Conservation (phyloP, 2,888 invertebrate species). For the Heliconius hortense region DNA sequence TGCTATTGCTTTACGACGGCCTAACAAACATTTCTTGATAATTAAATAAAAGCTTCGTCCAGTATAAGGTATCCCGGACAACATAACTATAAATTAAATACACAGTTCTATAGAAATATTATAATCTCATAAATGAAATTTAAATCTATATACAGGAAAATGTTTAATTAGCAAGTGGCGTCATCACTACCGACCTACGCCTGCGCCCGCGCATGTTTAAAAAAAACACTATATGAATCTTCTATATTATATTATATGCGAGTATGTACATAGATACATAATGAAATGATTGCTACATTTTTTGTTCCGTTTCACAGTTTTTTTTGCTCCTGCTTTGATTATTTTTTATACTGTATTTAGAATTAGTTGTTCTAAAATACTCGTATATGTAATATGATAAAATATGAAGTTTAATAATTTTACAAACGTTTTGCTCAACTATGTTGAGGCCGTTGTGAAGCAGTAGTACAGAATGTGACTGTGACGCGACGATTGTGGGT, state of each 20-base stretch:
- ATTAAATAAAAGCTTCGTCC: too few relatives aligned
- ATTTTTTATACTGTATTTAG: neutral
- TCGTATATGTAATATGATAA: too few relatives aligned
- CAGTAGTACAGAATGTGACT: too few relatives aligned
- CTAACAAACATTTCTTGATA: neutral
- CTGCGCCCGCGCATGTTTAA: conserved; percentile 34
- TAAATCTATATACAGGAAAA: conserved; percentile 22
- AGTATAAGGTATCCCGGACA: neutral
- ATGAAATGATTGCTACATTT: conserved; percentile 29
- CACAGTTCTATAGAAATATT: conserved; percentile 8
- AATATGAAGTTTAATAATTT: too few relatives aligned
- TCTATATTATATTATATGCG: neutral
- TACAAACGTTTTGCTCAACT: too few relatives aligned
- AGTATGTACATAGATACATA: neutral
- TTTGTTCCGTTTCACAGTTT: conserved; percentile 27
- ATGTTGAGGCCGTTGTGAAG: too few relatives aligned
- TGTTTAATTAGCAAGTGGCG: conserved; percentile 49
- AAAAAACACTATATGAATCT: conserved; percentile 37
- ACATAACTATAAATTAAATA: neutral
- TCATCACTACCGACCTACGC: conserved; percentile 51
- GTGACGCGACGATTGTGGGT: too few relatives aligned
- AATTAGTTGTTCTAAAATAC: too few relatives aligned
- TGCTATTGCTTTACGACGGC: neutral
- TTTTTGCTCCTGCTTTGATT: neutral
- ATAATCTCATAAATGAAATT: neutral